Evolutionary conservation across 2,888 invertebrate species (phyloP), one percentile per base, ranked within the genome.

Genomic region (Mythimna albipuncta): DNA sequence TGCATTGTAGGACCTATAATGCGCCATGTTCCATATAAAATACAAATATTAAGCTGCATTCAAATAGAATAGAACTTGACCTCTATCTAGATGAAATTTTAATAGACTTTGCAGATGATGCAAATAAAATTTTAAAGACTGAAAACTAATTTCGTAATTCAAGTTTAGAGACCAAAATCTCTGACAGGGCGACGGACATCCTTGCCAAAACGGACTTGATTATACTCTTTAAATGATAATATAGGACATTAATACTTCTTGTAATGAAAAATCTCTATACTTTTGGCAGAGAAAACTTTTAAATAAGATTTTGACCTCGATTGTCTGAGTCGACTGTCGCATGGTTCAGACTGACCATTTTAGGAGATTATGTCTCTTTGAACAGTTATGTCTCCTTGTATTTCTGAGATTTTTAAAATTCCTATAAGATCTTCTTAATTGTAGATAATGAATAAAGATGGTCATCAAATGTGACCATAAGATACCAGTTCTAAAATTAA

Each of bases 151-250:
- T 76, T 61, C 19, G n/a, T 71, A 54, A 32, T 70, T 44, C 13
- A 58, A 62, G 21, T 64, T 64, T 57, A 64, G 21, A 32, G 19
- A 69, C 21, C 19, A 57, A 69, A 57, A 64, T 54, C 16, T 63
- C 35, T 52, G 19, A 35, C 13, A 9, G 3, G 19, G 55, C 54
- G 32, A 55, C 58, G n/a, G 52, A 55, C 38, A 50, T 41, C 47
- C 65, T 64, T 80, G 81, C 81, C 81, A 79, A 79, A 75, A 41
- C 4, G 16, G 11, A 64, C 58, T 76, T 76, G 71, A 80, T 71
- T 71, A 76, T 61, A 41, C 68, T 41, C 11, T 79, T 63, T 59
- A 79, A 75, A 80, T 80, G 79, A 71, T 71, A 76, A 76, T 76
- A 66, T 10, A 6, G 19, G 7, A 63, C 66, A 71, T 71, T 65